phyloP scores from a whole-genome alignment of 2,888 invertebrate genomes.

The Ectobius pallidus region DNA sequence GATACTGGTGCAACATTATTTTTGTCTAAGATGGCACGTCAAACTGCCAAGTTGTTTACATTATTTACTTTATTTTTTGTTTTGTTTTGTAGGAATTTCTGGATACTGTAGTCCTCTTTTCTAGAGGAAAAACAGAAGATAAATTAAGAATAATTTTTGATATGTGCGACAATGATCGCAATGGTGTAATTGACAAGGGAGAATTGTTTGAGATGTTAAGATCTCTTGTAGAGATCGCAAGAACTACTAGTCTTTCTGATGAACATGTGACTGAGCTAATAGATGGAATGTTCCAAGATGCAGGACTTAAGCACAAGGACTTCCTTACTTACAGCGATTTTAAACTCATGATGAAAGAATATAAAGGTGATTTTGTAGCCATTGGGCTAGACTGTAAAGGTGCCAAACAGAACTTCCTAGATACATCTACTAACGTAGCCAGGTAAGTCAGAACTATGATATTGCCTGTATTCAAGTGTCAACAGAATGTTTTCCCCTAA shows the following conservation, averaged over 20 bases:
- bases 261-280: slow-evolving; percentile 91
- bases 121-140: slow-evolving; percentile 90
- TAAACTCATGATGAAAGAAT: slow-evolving; percentile 95
- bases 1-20: no score
- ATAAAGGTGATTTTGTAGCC: slow-evolving; percentile 93
- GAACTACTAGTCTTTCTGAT: slow-evolving; percentile 88
- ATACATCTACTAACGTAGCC: slow-evolving; percentile 93
- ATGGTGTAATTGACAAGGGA: slow-evolving; percentile 91
- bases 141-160: slow-evolving; percentile 94
- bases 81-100: slow-evolving; percentile 75
- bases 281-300: slow-evolving; percentile 94
- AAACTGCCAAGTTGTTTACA: no score
- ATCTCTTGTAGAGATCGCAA: slow-evolving; percentile 90
- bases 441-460: slow-evolving; percentile 51
- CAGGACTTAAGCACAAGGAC: slow-evolving; percentile 88
- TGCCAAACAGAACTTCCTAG: slow-evolving; percentile 92
- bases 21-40: no score
- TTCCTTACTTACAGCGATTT: slow-evolving; percentile 90
- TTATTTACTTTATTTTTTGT: no score
- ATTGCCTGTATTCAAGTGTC: no score
- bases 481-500: no score
- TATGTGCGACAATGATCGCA: slow-evolving; percentile 96
- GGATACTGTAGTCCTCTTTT: slow-evolving; percentile 91
- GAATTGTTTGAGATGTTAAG: slow-evolving; percentile 93
- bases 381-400: slow-evolving; percentile 95